A percentile compares a stretch with the other conserved stretches of the same genome.
phyloP scores from a whole-genome alignment of 2,888 invertebrate species.

The Leucania comma region DNA sequence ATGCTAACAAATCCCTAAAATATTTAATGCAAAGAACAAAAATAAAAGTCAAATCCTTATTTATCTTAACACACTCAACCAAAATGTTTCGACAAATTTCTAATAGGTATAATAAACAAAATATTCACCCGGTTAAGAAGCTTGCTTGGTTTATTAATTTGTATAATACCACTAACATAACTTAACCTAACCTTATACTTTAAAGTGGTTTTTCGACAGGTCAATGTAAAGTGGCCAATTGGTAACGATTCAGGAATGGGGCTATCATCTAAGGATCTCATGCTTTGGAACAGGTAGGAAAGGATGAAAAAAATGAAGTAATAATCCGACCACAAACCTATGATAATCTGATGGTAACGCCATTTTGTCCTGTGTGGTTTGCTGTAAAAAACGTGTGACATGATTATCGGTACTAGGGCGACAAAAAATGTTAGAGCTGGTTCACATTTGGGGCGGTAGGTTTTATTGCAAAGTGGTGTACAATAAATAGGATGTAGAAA shows the following conservation, averaged over 20 bases:
- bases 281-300: constrained; percentile 86
- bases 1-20: constrained; percentile 81
- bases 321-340: constrained; percentile 89
- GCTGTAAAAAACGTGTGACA: constrained; percentile 89
- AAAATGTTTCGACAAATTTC: constrained; percentile 89
- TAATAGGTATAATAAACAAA: constrained; percentile 90
- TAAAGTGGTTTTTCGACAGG: constrained; percentile 36
- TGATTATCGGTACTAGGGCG: constrained; percentile 86
- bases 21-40: constrained; percentile 78
- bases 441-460: constrained; percentile 69
- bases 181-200: constrained; percentile 50
- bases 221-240: constrained; percentile 74
- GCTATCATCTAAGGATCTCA: constrained; percentile 82
- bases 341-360: constrained; percentile 91
- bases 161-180: constrained; percentile 74
- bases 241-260: constrained; percentile 77
- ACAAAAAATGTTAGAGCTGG: constrained; percentile 78
- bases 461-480: constrained; percentile 16
- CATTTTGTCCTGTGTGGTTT: constrained; percentile 91
- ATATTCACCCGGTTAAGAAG: constrained; percentile 89
- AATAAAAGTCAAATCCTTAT: constrained; percentile 76
- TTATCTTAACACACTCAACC: constrained; percentile 85
- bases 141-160: constrained; percentile 89
- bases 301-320: constrained; percentile 86
- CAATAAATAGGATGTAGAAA: too few relatives aligned